Evolutionary conservation across 2,797 vertebrate species (phyloP).

Genomic region (Scolopax bukidnonensis): DNA sequence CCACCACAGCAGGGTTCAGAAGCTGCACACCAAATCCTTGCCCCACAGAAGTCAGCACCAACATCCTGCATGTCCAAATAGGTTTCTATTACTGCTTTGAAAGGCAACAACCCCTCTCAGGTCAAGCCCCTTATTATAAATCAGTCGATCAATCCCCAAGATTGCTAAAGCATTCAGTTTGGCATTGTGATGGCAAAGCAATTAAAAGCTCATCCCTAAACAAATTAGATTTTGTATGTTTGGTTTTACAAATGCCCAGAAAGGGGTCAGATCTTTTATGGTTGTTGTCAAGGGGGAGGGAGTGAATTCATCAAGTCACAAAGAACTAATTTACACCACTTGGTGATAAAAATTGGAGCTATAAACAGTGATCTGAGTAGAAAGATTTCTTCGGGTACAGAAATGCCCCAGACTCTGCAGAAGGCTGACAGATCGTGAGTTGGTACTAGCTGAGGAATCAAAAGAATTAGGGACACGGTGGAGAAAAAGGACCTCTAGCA

Average conservation of each 20-base stretch:
- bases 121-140: conserved; percentile 3
- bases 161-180: background rate
- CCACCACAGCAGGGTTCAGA: background rate
- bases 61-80: background rate
- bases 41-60: background rate
- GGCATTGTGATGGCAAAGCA: conserved; percentile 20
- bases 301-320: conserved; percentile 54
- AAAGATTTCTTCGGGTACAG: background rate
- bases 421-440: background rate
- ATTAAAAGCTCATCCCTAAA: conserved; percentile 52
- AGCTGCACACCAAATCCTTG: background rate
- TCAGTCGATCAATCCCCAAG: conserved; percentile 9
- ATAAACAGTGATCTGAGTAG: conserved; percentile 26
- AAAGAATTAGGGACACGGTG: background rate
- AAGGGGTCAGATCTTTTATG: conserved; percentile 59
- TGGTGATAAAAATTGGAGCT: conserved; percentile 38
- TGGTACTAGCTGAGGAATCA: background rate
- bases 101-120: background rate
- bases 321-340: conserved; percentile 55
- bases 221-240: conserved; percentile 54
- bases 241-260: conserved; percentile 37
- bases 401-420: background rate
- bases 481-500: background rate
- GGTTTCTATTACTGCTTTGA: background rate
- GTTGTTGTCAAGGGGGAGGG: conserved; percentile 3